Base-by-base conservation (phyloP, 1,140 invertebrate species). In the Wasmannia auropunctata region DNA sequence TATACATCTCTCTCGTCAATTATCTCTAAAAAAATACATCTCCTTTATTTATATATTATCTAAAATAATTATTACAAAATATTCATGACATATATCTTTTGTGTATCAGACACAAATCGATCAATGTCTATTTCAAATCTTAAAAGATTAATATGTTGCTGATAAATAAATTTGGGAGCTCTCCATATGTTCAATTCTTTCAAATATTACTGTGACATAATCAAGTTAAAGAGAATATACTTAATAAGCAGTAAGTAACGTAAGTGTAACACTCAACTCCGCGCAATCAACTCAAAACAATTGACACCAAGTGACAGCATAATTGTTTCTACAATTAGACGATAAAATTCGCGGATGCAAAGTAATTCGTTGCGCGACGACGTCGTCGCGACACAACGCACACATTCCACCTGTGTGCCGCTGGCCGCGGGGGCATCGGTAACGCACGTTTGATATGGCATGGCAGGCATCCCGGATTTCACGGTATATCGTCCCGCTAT, bases 381-480 rank as follows among this genome's bases (percentile, higher is more conserved):
- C 40, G 14, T 10, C n/a, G n/a, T 19, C 11, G 28, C 5, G 8
- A 40, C 22, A n/a, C 1, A 76, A 28, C 19, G 28, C 10, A 40
- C 4, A 40, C n/a, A n/a, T n/a, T 46, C 25, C 5, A 69, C 16
- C 19, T 54, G 65, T 54, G 65, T 22, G 14, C 31, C 43, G 5
- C 28, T 34, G 31, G 11, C 19, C 14, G 19, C 19, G 11, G 37
- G 5, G 22, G 22, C 14, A 81, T 58, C 34, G 19, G 46, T 22
- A 25, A 54, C 51, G 40, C 85, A 86, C 87, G 91, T 91, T 77
- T 90, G 89, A 89, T 46, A 65, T 89, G n/a, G n/a, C 87, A 91
- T 93, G 91, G 93, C 91, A 93, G n/a, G 92, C 88, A 93, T 92
- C 90, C 14, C 90, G 84, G 90, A 91, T 90, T 92, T 63, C 90